Percentiles rank a stretch among this genome's conserved stretches.
phyloP scores from a whole-genome alignment of 2,113 vertebrate species.

The Suricata suricatta region DNA sequence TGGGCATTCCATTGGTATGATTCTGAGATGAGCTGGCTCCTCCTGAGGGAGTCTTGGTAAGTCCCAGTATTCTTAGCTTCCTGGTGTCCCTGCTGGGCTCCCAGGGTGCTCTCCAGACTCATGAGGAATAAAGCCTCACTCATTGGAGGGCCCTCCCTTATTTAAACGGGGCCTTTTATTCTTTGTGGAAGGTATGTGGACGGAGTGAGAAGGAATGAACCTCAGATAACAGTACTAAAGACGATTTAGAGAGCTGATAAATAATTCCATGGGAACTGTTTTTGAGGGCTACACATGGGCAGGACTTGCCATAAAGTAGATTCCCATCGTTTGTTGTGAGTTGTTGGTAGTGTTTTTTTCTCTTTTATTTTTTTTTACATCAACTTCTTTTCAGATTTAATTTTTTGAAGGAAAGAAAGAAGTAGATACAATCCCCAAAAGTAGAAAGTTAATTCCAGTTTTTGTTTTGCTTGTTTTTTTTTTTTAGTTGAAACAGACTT shows the following conservation, averaged over 20 bases:
- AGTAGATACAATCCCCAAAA: background rate
- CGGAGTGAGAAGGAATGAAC: background rate
- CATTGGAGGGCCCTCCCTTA: background rate
- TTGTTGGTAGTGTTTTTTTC: background rate
- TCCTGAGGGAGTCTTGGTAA: background rate
- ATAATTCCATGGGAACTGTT: background rate
- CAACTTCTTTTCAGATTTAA: slow-evolving; percentile 28
- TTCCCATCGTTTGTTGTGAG: background rate
- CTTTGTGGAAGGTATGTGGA: background rate
- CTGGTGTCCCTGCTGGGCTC: background rate
- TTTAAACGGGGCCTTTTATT: background rate
- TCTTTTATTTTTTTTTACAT: background rate
- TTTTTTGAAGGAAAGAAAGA: slow-evolving; percentile 48
- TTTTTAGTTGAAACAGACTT: background rate
- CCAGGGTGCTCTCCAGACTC: background rate
- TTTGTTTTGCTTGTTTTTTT: background rate
- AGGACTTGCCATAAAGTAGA: background rate
- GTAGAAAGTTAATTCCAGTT: slow-evolving; percentile 18
- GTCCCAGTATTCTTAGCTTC: background rate
- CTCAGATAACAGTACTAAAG: background rate
- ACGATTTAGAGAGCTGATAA: background rate
- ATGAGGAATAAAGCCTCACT: background rate
- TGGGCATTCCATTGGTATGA: background rate
- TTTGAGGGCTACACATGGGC: background rate
- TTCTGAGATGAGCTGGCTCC: background rate